Evolutionary conservation across 2,888 invertebrate species (phyloP).

Genomic region (Hypsopygia costalis): DNA sequence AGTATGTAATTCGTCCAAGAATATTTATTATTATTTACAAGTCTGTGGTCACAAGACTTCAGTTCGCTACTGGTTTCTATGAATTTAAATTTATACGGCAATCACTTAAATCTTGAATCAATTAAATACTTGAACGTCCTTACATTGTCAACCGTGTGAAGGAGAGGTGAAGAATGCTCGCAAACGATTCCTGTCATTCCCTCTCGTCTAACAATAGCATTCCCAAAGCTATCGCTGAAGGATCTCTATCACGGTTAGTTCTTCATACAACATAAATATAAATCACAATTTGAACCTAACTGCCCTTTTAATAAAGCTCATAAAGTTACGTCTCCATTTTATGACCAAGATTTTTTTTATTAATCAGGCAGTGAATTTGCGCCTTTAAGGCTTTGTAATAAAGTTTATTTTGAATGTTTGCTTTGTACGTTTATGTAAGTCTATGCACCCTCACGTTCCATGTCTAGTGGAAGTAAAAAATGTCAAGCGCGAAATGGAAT

Average conservation of each 20-base stretch:
- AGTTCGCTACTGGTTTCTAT: too few species aligned
- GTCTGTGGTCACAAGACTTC: too few species aligned
- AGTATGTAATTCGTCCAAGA: too few species aligned
- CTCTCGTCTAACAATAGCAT: slow-evolving; percentile 43
- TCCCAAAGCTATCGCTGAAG: slow-evolving; percentile 28
- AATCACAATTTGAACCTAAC: slow-evolving; percentile 1
- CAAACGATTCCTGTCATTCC: slow-evolving; percentile 34
- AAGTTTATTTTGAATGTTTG: not conserved
- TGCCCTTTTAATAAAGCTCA: not conserved
- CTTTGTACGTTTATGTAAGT: not conserved
- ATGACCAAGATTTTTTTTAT: not conserved
- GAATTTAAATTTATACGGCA: too few species aligned
- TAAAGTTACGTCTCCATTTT: not conserved
- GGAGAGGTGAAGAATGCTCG: slow-evolving; percentile 28
- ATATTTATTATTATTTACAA: too few species aligned
- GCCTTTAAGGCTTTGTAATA: not conserved
- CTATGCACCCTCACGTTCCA: not conserved
- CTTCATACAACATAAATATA: slow-evolving; percentile 5
- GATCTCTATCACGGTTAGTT: slow-evolving; percentile 31
- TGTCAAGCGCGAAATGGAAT: slow-evolving; percentile 1
- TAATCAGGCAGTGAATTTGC: not conserved
- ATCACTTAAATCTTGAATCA: too few species aligned
- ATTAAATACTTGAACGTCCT: too few species aligned
- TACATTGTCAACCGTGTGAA: slow-evolving; percentile 20
- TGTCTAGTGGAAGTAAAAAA: not conserved